Percentiles rank a stretch among this genome's conserved stretches.
phyloP scores from a whole-genome alignment of 2,113 vertebrate genomes.

The Elephas maximus region DNA sequence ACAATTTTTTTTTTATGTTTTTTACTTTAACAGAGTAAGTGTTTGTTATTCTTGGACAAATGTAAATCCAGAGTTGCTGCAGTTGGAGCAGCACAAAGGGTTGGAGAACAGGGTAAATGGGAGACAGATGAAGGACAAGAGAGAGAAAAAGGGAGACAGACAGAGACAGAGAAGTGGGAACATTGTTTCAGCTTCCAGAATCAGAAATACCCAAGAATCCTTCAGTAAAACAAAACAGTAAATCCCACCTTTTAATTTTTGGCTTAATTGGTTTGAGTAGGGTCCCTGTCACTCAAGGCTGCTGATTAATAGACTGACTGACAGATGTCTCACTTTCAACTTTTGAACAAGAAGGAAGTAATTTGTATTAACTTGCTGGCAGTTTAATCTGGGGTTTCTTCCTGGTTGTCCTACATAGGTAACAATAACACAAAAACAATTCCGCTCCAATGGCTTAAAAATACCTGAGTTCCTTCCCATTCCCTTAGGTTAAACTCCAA shows the following conservation, averaged over 20 bases:
- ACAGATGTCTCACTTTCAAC: background rate
- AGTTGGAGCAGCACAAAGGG: background rate
- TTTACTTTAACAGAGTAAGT: too few species aligned
- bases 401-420: background rate
- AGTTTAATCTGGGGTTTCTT: background rate
- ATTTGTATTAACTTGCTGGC: background rate
- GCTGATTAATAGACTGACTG: background rate
- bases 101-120: background rate
- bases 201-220: background rate
- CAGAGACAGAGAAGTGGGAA: background rate
- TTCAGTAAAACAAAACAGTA: background rate
- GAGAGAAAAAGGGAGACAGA: too few species aligned
- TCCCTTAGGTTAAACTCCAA: background rate
- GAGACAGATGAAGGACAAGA: too few species aligned
- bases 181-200: background rate
- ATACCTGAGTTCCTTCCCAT: background rate
- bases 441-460: background rate
- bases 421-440: background rate
- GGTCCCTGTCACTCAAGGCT: background rate
- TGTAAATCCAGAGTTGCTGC: background rate
- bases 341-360: conserved; percentile 13
- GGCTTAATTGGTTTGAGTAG: conserved; percentile 2
- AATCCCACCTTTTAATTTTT: conserved; percentile 3
- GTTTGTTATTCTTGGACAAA: background rate
- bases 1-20: too few species aligned